These are phyloP conservation scores for Muscina levida DNA, from an alignment of 2,888 invertebrate genomes.

Conservation along the genomic window DNA sequence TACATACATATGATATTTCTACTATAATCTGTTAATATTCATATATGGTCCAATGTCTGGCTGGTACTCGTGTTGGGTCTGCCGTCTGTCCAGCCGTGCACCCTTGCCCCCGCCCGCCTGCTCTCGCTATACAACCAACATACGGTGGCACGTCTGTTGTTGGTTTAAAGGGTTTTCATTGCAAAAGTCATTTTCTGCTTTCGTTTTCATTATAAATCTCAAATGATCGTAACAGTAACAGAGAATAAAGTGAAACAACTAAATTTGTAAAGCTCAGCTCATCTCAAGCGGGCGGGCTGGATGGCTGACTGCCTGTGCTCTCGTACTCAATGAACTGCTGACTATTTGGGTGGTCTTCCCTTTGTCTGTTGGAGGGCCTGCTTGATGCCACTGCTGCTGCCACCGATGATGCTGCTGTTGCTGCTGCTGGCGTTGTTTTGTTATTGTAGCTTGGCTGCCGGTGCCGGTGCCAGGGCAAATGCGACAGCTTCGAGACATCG, in stretches of 20 bases:
- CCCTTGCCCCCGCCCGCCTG: slow-evolving; percentile 55
- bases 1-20: slow-evolving; percentile 39
- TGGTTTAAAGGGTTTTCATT: slow-evolving; percentile 28
- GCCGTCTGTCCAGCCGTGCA: slow-evolving; percentile 15
- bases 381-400: slow-evolving; percentile 31
- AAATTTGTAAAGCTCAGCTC: slow-evolving; percentile 61
- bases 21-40: slow-evolving; percentile 59
- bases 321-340: not conserved
- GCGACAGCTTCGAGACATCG: slow-evolving; percentile 61
- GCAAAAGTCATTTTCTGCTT: slow-evolving; percentile 63
- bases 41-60: slow-evolving; percentile 33
- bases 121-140: slow-evolving; percentile 40
- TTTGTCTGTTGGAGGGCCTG: slow-evolving; percentile 48
- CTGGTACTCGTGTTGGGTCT: slow-evolving; percentile 21
- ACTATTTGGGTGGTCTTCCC: slow-evolving; percentile 66
- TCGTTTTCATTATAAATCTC: slow-evolving; percentile 65
- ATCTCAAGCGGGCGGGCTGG: not conserved
- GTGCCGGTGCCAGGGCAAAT: slow-evolving; percentile 46
- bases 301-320: too few species aligned
- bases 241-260: slow-evolving; percentile 30
- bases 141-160: slow-evolving; percentile 59
- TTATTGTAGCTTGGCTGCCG: slow-evolving; percentile 47
- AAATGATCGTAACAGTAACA: slow-evolving; percentile 26
- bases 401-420: too few species aligned
- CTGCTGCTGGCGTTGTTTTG: slow-evolving; percentile 25